A percentile compares a stretch with the other conserved stretches of the same genome.
phyloP scores from a whole-genome alignment of 2,888 invertebrate species.

The Agrochola lychnidis region DNA sequence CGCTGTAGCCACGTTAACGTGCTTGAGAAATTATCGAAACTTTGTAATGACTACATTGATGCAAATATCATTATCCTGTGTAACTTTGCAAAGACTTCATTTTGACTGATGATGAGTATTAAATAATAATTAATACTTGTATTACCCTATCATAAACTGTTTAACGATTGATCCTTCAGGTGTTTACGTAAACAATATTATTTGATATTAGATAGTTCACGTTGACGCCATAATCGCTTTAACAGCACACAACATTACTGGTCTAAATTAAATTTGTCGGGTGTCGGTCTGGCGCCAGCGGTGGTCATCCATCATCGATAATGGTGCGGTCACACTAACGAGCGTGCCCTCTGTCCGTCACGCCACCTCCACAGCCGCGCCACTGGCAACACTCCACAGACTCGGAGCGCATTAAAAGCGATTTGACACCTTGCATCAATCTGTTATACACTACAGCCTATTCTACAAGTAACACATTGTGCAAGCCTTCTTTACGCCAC shows the following conservation, averaged over 20 bases:
- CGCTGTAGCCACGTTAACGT: constrained; percentile 79
- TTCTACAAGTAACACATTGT: constrained; percentile 33
- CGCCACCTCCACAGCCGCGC: constrained; percentile 48
- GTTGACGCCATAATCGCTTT: constrained; percentile 72
- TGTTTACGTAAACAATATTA: constrained; percentile 1
- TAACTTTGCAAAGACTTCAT: constrained; percentile 24
- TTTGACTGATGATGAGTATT: constrained; percentile 17
- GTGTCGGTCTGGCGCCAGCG: constrained; percentile 83
- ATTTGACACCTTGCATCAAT: constrained; percentile 63
- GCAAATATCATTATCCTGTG: constrained; percentile 33
- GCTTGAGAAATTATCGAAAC: constrained; percentile 80
- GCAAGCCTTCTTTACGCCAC: constrained; percentile 30
- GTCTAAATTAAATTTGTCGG: constrained; percentile 89
- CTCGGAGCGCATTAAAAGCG: constrained; percentile 38
- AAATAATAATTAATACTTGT: not conserved
- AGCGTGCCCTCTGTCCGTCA: constrained; percentile 77
- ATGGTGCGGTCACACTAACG: constrained; percentile 85
- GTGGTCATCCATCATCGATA: constrained; percentile 88
- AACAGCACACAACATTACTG: constrained; percentile 80
- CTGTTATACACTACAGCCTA: constrained; percentile 23
- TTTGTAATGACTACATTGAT: constrained; percentile 72
- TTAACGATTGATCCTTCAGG: constrained; percentile 24
- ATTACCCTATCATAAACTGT: constrained; percentile 4
- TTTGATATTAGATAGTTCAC: constrained; percentile 42
- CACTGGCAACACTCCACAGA: constrained; percentile 25